Evolutionary conservation across 1,140 invertebrate genomes (phyloP).

Genomic region (Streblospio benedicti): DNA sequence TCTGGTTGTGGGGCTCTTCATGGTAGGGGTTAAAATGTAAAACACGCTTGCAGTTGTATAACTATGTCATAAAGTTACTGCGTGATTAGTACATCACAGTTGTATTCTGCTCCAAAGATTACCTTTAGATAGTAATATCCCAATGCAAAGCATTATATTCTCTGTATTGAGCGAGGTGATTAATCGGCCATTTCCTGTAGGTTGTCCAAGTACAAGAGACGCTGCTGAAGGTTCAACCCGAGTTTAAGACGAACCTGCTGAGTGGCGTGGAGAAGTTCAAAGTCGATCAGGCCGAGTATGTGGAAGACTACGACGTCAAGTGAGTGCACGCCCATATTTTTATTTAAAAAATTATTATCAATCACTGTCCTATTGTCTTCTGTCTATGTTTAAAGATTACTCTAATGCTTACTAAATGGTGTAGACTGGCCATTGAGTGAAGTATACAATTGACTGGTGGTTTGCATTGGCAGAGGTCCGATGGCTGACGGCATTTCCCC

Average conservation of each 20-base stretch:
- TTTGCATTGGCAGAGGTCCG: conserved; percentile 59
- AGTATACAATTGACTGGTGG: too few species aligned
- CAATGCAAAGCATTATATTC: too few species aligned
- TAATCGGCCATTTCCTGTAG: conserved; percentile 27
- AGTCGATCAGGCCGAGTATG: conserved; percentile 34
- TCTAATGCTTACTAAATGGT: background rate
- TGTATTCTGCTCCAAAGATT: too few species aligned
- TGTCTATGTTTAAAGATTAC: background rate
- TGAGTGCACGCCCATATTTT: conserved; percentile 19
- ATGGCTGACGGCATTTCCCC: conserved; percentile 86
- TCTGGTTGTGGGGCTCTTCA: too few species aligned
- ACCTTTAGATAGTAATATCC: too few species aligned
- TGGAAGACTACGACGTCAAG: conserved; percentile 38
- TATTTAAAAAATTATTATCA: background rate
- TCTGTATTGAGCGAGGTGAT: too few species aligned
- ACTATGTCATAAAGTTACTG: too few species aligned
- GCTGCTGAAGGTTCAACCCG: conserved; percentile 42
- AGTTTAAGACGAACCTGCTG: conserved; percentile 44
- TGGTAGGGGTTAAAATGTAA: too few species aligned
- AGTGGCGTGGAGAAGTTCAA: conserved; percentile 40
- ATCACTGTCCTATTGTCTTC: background rate
- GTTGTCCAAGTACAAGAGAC: conserved; percentile 40
- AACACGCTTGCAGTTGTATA: background rate
- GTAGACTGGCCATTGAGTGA: too few species aligned
- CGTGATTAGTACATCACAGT: too few species aligned